These are phyloP conservation scores for Acholoe squamosa DNA, from an alignment of 2,888 invertebrate species.

Conservation along the genomic window DNA sequence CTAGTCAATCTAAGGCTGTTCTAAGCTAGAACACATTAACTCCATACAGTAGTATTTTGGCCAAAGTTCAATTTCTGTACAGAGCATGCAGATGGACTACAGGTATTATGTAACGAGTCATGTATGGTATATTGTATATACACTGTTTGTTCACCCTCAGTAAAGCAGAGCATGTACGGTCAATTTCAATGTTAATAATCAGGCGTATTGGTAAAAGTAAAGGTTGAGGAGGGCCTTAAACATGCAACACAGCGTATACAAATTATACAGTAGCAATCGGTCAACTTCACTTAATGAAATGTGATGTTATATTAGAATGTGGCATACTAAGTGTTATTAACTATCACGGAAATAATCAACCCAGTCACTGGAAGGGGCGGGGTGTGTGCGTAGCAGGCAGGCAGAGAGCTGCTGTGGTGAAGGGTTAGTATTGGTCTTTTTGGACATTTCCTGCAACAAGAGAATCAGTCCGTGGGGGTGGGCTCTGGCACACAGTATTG, in stretches of 20 bases:
- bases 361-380: not conserved
- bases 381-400: not conserved
- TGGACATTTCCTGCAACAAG: slow-evolving; percentile 33
- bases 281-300: not conserved
- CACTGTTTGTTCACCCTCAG: not conserved
- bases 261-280: slow-evolving; percentile 44
- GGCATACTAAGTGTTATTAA: not conserved
- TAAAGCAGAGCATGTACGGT: not conserved
- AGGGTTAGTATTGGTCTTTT: slow-evolving; percentile 16
- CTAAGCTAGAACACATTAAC: slow-evolving; percentile 22
- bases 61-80: not conserved
- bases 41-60: not conserved
- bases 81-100: not conserved
- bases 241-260: slow-evolving; percentile 51
- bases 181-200: not conserved
- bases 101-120: not conserved
- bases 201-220: not conserved
- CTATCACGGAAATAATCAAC: not conserved
- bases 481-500: not conserved
- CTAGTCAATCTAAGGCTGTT: not conserved
- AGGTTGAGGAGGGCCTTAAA: not conserved
- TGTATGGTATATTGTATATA: not conserved
- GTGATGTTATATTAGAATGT: not conserved
- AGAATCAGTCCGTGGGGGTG: not conserved
- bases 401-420: not conserved